These are phyloP conservation scores for Phyllotreta cruciferae DNA, from an alignment of 2,888 invertebrate genomes.

Conservation along the genomic window DNA sequence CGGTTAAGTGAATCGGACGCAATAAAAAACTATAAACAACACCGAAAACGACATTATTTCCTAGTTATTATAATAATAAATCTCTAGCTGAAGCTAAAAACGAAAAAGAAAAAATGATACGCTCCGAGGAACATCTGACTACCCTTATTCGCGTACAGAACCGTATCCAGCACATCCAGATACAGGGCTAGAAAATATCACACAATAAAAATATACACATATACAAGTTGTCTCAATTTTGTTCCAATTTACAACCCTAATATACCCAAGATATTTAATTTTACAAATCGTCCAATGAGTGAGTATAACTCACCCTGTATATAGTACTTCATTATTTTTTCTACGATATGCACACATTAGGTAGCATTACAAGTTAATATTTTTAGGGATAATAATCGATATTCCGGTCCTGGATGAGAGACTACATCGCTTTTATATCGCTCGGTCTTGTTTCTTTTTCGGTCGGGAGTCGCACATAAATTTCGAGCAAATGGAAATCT, in stretches of 20 bases:
- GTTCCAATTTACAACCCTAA: too few relatives aligned
- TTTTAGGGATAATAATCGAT: too few relatives aligned
- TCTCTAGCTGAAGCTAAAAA: constrained; percentile 48
- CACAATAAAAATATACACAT: too few relatives aligned
- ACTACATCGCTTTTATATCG: constrained; percentile 50
- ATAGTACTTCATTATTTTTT: too few relatives aligned
- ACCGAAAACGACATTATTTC: constrained; percentile 52
- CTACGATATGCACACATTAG: too few relatives aligned
- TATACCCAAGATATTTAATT: too few relatives aligned
- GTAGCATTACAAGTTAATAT: too few relatives aligned
- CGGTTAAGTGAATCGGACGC: constrained; percentile 36
- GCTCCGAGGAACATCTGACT: constrained; percentile 52
- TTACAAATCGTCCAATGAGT: too few relatives aligned
- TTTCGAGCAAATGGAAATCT: constrained; percentile 40
- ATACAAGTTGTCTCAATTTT: too few relatives aligned
- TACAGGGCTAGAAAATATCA: too few relatives aligned
- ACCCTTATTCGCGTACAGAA: constrained; percentile 37
- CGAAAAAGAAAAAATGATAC: constrained; percentile 42
- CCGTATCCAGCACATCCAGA: not conserved
- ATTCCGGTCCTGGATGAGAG: constrained; percentile 32
- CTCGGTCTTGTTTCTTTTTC: constrained; percentile 47
- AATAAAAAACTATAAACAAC: constrained; percentile 37
- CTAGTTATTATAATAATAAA: constrained; percentile 57
- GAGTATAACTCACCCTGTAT: too few relatives aligned
- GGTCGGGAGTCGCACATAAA: constrained; percentile 47